Evolutionary conservation across 2,888 invertebrate species (phyloP), one percentile per base, ranked within the genome.

Genomic region (Clusia tigrina): DNA sequence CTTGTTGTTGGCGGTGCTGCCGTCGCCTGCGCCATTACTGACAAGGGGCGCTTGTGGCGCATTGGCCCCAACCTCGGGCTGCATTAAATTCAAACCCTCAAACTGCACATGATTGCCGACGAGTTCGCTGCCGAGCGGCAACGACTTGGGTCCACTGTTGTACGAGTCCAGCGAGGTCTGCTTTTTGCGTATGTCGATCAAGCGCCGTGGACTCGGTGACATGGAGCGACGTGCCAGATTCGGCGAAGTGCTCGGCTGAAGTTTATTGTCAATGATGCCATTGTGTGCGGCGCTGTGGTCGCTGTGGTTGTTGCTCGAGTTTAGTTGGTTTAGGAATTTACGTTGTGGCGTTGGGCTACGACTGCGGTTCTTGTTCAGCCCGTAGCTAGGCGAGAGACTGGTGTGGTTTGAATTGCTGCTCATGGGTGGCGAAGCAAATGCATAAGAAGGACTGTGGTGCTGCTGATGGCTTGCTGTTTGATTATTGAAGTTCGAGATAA

Each of bases 341-440:
- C 79, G 86, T 76, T 83, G 86, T 52, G 83, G 86, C 65, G 84
- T 87, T 25, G 85, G 87, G 78, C 85, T 87, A 65, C 86, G 83
- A 65, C 86, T 86, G 67, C 85, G 85, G 73, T 83, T 84, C 68
- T 81, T 81, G 5, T 71, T 72, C n/a, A 69, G 67, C 23, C 68
- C 66, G 53, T 68, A 69, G 55, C 69, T 73, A 18, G 76, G 81
- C 54, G 81, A 76, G 15, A 78, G 66, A 32, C 60, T 69, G 37
- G 67, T 66, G 23, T 63, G 70, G 53, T 53, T 9, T 9, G 68
- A 54, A 18, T 51, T 58, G n/a, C n/a, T n/a, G n/a, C n/a, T n/a
- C n/a, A n/a, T 20, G 68, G 32, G n/a, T 15, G 42, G 6, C 22
- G 24, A 32, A 24, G 38, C 52, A 17, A 15, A 18, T 5, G n/a